These are phyloP conservation scores for Himalopsyche japonica DNA, from an alignment of 2,888 invertebrate species.

Conservation along the genomic window DNA sequence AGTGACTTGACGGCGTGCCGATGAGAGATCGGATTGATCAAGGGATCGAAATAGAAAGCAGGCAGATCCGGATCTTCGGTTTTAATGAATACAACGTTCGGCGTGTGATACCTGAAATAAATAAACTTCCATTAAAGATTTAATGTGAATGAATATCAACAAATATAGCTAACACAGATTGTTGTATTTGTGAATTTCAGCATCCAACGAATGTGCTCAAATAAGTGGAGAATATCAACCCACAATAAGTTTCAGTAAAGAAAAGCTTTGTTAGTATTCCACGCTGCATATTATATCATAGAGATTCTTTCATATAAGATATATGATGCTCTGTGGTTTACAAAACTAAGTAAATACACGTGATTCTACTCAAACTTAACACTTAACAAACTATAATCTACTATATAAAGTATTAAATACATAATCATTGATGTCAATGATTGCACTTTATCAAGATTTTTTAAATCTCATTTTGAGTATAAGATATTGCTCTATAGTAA, in stretches of 20 bases:
- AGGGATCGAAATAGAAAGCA: slow-evolving; percentile 98
- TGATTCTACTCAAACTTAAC: too few relatives aligned
- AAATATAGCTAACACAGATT: background rate
- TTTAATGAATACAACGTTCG: slow-evolving; percentile 99
- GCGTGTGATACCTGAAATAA: slow-evolving; percentile 90
- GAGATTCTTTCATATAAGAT: background rate
- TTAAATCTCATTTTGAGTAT: too few relatives aligned
- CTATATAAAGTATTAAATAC: too few relatives aligned
- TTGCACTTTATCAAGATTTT: too few relatives aligned
- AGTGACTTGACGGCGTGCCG: slow-evolving; percentile 82
- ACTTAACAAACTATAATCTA: too few relatives aligned
- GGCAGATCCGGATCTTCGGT: slow-evolving; percentile 99
- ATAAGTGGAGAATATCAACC: slow-evolving; percentile 60
- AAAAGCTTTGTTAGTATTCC: slow-evolving; percentile 43
- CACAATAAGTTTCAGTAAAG: background rate
- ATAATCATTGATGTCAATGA: too few relatives aligned
- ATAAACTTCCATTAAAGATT: too few relatives aligned
- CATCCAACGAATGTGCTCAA: slow-evolving; percentile 54
- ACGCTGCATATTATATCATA: slow-evolving; percentile 10
- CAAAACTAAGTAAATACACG: too few relatives aligned
- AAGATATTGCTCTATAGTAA: too few relatives aligned
- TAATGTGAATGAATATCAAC: background rate
- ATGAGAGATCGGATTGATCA: slow-evolving; percentile 99
- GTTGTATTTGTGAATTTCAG: slow-evolving; percentile 61
- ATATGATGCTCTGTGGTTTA: slow-evolving; percentile 12